Evolutionary conservation across 2,888 invertebrate species (phyloP).

Genomic region (Sminthurides aquaticus): DNA sequence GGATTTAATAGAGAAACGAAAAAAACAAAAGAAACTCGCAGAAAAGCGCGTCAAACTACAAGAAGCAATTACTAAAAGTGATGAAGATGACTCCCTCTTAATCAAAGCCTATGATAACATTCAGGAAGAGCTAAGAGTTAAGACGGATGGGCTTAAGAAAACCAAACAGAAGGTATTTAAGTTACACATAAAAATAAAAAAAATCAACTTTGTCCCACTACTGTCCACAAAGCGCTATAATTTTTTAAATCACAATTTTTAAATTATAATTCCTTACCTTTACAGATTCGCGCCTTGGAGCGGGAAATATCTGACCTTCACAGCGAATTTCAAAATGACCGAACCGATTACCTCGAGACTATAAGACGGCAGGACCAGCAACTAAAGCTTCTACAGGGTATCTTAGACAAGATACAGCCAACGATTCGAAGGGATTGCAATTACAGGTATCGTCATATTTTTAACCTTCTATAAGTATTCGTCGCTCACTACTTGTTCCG

Average conservation of each 20-base stretch:
- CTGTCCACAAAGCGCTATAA: background rate
- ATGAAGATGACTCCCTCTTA: slow-evolving; percentile 62
- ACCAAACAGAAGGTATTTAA: slow-evolving; percentile 56
- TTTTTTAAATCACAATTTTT: too few species aligned
- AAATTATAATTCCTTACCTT: too few species aligned
- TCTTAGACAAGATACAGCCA: slow-evolving; percentile 60
- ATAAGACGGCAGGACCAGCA: slow-evolving; percentile 66
- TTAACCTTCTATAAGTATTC: too few species aligned
- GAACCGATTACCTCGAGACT: slow-evolving; percentile 74
- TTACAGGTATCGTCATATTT: slow-evolving; percentile 53
- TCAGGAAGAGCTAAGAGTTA: slow-evolving; percentile 66
- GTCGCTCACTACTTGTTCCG: too few species aligned
- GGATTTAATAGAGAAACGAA: slow-evolving; percentile 61
- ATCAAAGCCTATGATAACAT: slow-evolving; percentile 67
- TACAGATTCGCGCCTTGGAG: slow-evolving; percentile 58
- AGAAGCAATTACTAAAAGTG: slow-evolving; percentile 54
- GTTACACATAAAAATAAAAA: background rate
- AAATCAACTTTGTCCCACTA: background rate
- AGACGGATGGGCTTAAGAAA: slow-evolving; percentile 60
- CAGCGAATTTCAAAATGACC: slow-evolving; percentile 70
- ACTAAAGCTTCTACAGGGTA: slow-evolving; percentile 58
- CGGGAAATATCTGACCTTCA: slow-evolving; percentile 68
- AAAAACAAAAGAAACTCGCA: slow-evolving; percentile 57
- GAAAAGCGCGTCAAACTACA: slow-evolving; percentile 58
- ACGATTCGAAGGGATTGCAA: slow-evolving; percentile 65